Conservation (phyloP, 1,140 invertebrate genomes). For the Aphaenogaster ashmeadi region DNA sequence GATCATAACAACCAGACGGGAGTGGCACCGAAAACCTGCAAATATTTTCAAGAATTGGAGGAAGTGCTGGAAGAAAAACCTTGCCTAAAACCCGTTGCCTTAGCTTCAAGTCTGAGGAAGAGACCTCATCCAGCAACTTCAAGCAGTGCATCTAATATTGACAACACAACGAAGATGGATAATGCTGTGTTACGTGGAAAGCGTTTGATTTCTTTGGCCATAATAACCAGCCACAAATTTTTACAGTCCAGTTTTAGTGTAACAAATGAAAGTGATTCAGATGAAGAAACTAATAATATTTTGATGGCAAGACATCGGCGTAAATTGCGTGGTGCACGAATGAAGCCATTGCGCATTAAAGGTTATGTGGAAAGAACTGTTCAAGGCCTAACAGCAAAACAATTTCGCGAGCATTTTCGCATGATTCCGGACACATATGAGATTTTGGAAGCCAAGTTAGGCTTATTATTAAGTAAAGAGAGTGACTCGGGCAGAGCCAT, state of each 20-base stretch:
- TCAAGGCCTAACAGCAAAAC: neutral
- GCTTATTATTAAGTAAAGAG: neutral
- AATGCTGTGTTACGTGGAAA: neutral
- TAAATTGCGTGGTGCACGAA: conserved; percentile 1
- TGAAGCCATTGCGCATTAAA: neutral
- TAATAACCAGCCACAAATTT: neutral
- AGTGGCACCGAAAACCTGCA: conserved; percentile 1
- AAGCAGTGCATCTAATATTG: neutral
- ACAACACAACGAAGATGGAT: conserved; percentile 2
- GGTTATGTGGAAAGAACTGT: neutral
- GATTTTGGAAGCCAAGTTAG: neutral
- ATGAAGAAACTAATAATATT: neutral
- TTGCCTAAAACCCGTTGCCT: conserved; percentile 12
- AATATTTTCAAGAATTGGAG: conserved; percentile 26
- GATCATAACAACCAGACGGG: conserved; percentile 16
- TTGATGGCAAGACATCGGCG: neutral
- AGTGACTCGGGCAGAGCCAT: neutral
- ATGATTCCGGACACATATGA: neutral
- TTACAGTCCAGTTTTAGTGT: neutral
- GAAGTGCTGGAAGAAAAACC: conserved; percentile 15
- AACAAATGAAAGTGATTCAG: neutral
- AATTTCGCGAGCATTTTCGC: conserved; percentile 19
- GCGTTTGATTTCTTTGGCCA: neutral
- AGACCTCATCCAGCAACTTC: neutral
- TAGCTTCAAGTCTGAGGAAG: conserved; percentile 5